Conservation (phyloP, 2,797 vertebrate species). For the Carapus acus region DNA sequence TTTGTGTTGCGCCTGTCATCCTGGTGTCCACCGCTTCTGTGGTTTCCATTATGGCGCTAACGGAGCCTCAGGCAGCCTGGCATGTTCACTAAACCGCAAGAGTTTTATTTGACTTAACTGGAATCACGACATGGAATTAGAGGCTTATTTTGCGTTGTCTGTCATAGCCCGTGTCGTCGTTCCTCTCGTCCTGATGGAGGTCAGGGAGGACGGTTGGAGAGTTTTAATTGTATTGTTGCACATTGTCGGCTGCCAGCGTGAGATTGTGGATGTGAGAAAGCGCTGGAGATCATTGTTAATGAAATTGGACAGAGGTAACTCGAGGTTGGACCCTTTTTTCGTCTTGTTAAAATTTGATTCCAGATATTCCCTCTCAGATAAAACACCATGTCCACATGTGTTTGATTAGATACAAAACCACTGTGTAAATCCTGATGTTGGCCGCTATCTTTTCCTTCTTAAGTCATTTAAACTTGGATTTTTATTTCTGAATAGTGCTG, state of each 20-base stretch:
- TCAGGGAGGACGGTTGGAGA: conserved; percentile 26
- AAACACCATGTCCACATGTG: conserved; percentile 27
- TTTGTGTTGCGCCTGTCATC: conserved; percentile 61
- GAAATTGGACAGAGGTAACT: conserved; percentile 1
- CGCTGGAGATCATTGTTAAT: conserved; percentile 16
- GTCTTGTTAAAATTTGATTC: too few species aligned
- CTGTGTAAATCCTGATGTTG: conserved; percentile 40
- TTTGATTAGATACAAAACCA: conserved; percentile 35
- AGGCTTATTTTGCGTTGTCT: conserved; percentile 53
- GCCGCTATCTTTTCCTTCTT: conserved; percentile 30
- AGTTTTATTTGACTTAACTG: conserved; percentile 65
- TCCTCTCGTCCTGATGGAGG: conserved; percentile 31
- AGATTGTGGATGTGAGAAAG: not conserved
- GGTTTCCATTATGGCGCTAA: conserved; percentile 61
- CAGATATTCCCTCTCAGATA: conserved; percentile 16
- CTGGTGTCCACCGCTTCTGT: conserved; percentile 62
- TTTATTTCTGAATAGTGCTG: conserved; percentile 44
- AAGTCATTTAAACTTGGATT: conserved; percentile 40
- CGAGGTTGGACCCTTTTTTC: too few species aligned
- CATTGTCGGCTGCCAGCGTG: not conserved
- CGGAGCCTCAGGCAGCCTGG: conserved; percentile 51
- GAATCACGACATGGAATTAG: conserved; percentile 60
- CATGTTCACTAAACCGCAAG: conserved; percentile 55
- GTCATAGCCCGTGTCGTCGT: conserved; percentile 36
- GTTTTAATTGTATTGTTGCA: conserved; percentile 37